Evolutionary conservation across 2,113 vertebrate genomes (phyloP), one percentile per base, ranked within the genome.

Genomic region (Nematolebias whitei): DNA sequence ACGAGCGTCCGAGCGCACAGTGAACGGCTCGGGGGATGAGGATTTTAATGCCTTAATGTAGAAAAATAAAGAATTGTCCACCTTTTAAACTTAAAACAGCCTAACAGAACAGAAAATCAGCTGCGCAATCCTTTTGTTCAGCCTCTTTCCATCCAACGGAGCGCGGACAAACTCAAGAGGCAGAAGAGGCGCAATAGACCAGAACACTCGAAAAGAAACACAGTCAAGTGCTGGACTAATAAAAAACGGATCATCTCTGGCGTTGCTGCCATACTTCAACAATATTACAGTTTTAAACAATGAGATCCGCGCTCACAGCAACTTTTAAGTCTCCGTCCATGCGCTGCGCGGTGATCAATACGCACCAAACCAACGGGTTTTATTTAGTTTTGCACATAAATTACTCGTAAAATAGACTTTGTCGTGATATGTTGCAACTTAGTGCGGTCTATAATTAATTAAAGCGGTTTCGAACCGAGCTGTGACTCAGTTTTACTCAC

Each of bases 301-400:
- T 49, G 15, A 14, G 29, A 35, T 29, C 26, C 32, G 71, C 22
- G 66, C 15, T 26, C 47, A 19, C 19, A 7, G 12, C n/a, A 84
- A 84, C 86, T 88, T 88, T 82, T 80, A n/a, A 49, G 47, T 47
- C 22, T 48, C 19, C 38, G 40, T 68, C 29, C 51, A 8, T 4
- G 44, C 59, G 64, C 72, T 13, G 63, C 12, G 24, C 7, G 32
- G 9, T 12, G 43, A 45, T 29, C 26, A 29, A 7, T 29, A 8
- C 32, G 5, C 5, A 35, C 10, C 9, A 35, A 35, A 35, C 32
- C 32, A n/a, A n/a, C n/a, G n/a, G n/a, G n/a, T n/a, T n/a, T n/a
- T n/a, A n/a, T n/a, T n/a, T n/a, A n/a, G n/a, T 16, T 49, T 22
- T 20, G 2, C 5, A 2, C 12, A 48, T 14, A 44, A 63, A 40